These are phyloP conservation scores for Hypselothyrea guttata DNA, from an alignment of 2,888 invertebrate genomes.

Conservation along the genomic window DNA sequence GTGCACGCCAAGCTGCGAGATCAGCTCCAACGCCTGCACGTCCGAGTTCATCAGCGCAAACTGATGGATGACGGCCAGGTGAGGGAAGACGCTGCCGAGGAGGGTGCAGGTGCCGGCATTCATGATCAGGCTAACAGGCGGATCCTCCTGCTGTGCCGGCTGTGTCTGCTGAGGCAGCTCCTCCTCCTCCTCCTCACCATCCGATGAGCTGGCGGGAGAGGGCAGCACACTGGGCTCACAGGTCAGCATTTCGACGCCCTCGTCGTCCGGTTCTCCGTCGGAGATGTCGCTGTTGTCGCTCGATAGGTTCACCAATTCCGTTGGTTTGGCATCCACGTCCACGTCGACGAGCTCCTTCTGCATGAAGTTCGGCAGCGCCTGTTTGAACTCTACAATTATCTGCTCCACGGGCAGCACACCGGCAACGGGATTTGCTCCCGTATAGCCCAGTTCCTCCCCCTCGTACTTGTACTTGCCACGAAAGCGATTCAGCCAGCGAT, in stretches of 20 bases:
- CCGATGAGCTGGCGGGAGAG: conserved; percentile 48
- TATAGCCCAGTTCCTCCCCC: conserved; percentile 69
- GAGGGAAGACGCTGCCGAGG: conserved; percentile 75
- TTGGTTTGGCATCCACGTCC: conserved; percentile 33
- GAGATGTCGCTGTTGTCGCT: conserved; percentile 66
- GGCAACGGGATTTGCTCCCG: conserved; percentile 42
- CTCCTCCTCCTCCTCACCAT: conserved; percentile 33
- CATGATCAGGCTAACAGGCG: conserved; percentile 28
- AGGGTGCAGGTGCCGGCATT: conserved; percentile 58
- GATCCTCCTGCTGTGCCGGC: conserved; percentile 18
- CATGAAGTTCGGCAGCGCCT: conserved; percentile 79
- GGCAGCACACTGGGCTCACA: conserved; percentile 48
- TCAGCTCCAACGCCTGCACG: conserved; percentile 74
- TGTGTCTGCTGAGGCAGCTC: conserved; percentile 1
- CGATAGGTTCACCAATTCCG: conserved; percentile 47
- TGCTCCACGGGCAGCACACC: conserved; percentile 78
- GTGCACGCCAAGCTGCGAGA: conserved; percentile 78
- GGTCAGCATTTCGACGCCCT: conserved; percentile 57
- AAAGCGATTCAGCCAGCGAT: conserved; percentile 80
- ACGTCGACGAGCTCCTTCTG: conserved; percentile 77
- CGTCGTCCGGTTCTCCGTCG: conserved; percentile 43
- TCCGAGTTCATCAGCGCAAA: conserved; percentile 78
- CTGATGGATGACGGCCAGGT: conserved; percentile 78
- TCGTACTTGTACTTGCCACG: conserved; percentile 80
- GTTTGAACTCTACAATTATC: conserved; percentile 80